These are phyloP conservation scores for Poeciliopsis turneri DNA, from an alignment of 2,797 vertebrate genomes.

Conservation along the genomic window DNA sequence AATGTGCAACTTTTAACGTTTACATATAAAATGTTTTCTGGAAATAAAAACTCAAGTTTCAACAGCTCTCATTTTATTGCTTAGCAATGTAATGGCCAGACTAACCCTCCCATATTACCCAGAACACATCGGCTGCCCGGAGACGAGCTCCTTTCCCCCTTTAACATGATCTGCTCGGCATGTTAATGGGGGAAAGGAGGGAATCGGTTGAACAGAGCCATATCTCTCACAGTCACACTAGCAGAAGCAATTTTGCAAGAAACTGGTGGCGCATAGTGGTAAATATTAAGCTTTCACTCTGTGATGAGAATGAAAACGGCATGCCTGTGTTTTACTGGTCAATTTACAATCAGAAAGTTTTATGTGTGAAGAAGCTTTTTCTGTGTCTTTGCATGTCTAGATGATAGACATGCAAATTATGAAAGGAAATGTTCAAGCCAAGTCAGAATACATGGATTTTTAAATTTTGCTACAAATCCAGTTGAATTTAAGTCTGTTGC, in stretches of 20 bases:
- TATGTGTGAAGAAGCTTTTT: no score
- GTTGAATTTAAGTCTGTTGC: no score
- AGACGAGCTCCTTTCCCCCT: not conserved
- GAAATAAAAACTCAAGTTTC: not conserved
- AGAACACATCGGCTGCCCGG: not conserved
- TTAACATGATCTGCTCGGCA: slow-evolving; percentile 16
- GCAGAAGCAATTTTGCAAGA: slow-evolving; percentile 15
- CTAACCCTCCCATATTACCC: not conserved
- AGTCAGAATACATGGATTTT: no score
- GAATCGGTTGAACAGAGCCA: not conserved
- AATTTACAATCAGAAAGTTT: not conserved
- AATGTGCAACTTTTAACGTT: not conserved
- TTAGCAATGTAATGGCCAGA: not conserved
- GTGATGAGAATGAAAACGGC: not conserved
- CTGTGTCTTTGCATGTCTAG: not conserved
- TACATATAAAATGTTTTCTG: not conserved
- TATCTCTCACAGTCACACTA: slow-evolving; percentile 4
- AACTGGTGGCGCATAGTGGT: slow-evolving; percentile 11
- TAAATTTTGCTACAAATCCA: no score
- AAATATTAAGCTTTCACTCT: not conserved
- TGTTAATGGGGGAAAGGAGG: slow-evolving; percentile 6
- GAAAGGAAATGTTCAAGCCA: no score
- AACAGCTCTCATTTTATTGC: not conserved
- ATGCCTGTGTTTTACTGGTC: not conserved
- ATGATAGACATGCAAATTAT: not conserved